phyloP scores from a whole-genome alignment of 1,140 invertebrate genomes.

The Cardiocondyla obscurior region DNA sequence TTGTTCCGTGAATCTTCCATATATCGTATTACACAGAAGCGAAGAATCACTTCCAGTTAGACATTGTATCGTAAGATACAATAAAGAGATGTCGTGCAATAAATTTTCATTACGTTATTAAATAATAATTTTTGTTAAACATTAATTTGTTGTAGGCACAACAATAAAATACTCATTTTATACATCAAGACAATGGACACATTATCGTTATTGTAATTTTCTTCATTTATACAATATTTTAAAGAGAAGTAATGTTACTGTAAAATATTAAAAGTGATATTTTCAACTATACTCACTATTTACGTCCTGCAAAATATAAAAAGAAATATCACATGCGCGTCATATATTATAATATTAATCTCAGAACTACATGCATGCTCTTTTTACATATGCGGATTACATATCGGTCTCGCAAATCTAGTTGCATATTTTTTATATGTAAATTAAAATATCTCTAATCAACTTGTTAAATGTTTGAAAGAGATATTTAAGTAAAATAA shows the following conservation, averaged over 20 bases:
- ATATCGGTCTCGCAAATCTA: background rate
- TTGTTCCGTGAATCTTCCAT: conserved; percentile 46
- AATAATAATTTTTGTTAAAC: background rate
- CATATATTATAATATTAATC: background rate
- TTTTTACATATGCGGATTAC: background rate
- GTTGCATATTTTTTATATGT: background rate
- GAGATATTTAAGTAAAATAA: background rate
- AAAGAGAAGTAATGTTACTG: background rate
- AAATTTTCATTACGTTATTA: background rate
- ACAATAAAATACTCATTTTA: conserved; percentile 42
- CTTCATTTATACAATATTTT: conserved; percentile 1
- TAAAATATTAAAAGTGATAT: conserved; percentile 29
- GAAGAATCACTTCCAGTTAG: background rate
- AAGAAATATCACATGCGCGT: background rate
- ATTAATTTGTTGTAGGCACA: conserved; percentile 32
- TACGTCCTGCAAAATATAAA: conserved; percentile 12
- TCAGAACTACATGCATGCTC: background rate
- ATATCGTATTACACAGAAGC: conserved; percentile 7
- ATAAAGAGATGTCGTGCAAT: background rate
- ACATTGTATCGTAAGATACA: background rate
- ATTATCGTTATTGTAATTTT: background rate
- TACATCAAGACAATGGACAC: conserved; percentile 23
- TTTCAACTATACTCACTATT: conserved; percentile 21
- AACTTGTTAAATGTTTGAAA: background rate
- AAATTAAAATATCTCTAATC: background rate